Base-by-base conservation (phyloP, 2,888 invertebrate genomes). In the Hypselothyrea guttata region DNA sequence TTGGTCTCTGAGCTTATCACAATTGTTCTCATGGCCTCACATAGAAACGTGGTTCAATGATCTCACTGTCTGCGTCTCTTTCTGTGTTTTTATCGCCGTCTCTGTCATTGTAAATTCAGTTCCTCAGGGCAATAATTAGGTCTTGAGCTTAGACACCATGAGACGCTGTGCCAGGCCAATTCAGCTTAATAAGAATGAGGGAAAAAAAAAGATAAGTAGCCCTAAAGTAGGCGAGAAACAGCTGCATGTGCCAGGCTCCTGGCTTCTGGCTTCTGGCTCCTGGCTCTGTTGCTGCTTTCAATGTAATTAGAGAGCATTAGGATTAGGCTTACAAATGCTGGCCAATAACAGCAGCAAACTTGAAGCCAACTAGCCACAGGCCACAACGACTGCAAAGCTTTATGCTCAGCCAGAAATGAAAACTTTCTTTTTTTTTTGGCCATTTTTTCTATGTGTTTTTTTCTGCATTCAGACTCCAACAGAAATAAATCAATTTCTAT, bases 221-320 rank as follows among this genome's bases (percentile, higher is more conserved):
- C 82, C 48, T 58, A 66, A 84, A 84, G 76, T 69, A 74, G 76
- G 58, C 75, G 82, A 71, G 53, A 51, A 61, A 60, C 58, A 68
- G 71, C 45, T 56, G 56, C 55, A 44, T 34, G 37, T 40, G 55
- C 12, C n/a, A 15, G 27, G 13, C 40, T 54, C 55, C 60, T 47
- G 45, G 51, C 55, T 51, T 7, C 33, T 33, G 33, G 15, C 13
- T 9, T 9, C 15, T 9, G 35, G 22, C 22, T 7, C 7, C 22
- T n/a, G n/a, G n/a, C n/a, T n/a, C 16, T 38, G n/a, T n/a, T 18
- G 16, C 2, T n/a, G 18, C 38, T 7, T 33, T 35, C 58, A 55
- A 83, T 79, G 84, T 81, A 81, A 81, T 81, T 85, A 81, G 84
- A 75, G 71, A 75, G 86, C 81, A 79, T 85, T 85, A 75, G 76